These are phyloP conservation scores for Orycteropus afer DNA, from an alignment of 2,113 vertebrate species.

Conservation along the genomic window DNA sequence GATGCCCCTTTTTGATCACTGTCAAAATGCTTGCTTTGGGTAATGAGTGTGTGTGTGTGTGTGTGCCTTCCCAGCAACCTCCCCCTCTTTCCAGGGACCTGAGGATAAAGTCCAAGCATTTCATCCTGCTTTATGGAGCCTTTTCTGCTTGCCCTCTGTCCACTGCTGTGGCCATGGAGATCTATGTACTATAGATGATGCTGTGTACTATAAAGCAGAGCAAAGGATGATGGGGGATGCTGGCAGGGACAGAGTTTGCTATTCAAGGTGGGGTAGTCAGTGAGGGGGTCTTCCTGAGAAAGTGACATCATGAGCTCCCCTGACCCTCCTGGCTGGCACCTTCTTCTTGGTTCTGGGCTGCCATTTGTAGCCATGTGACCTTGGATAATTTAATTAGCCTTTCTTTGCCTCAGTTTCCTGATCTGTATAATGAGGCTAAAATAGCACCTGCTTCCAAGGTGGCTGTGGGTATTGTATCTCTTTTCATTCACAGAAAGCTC, in stretches of 20 bases:
- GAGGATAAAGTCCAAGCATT: neutral
- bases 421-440: neutral
- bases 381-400: neutral
- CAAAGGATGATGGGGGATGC: fast-evolving
- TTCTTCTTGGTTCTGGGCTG: neutral
- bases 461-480: neutral
- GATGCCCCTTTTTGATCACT: too few species aligned
- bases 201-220: neutral
- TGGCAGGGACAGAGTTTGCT: too few species aligned
- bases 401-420: slow-evolving; percentile 17
- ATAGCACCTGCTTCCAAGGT: neutral
- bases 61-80: neutral
- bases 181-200: neutral
- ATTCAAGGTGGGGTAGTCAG: neutral
- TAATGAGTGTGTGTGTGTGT: neutral
- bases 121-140: neutral
- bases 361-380: neutral
- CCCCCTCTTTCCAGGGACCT: neutral
- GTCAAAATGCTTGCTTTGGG: neutral
- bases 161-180: neutral
- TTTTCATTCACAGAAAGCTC: neutral
- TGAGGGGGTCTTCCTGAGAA: neutral
- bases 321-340: neutral
- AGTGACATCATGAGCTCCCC: neutral
- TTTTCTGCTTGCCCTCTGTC: neutral